Base-by-base conservation (phyloP, 2,113 vertebrate species). In the Lutjanus erythropterus region DNA sequence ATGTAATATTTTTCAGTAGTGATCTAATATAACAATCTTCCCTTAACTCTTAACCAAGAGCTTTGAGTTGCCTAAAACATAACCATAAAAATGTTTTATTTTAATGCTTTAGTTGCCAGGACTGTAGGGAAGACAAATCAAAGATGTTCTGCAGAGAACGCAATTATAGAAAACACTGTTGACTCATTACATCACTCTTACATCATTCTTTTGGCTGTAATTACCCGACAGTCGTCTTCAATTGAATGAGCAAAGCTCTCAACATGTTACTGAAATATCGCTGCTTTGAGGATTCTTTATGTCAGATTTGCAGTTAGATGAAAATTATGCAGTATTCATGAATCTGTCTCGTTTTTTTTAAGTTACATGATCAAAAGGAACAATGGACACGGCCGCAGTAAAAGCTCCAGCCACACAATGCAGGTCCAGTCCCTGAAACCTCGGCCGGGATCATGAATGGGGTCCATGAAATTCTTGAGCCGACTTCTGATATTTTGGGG, bases 401-500 rank as follows among this genome's bases (percentile, higher is more conserved):
- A 74, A 84, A 67, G 12, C 71, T 76, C 14, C 27, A n/a, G 59
- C 67, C 33, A 61, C 61, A 75, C 50, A 59, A 80, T 71, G 60
- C 56, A 78, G 37, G 64, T 74, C 58, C 56, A 61, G 49, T 84
- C 78, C 29, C 71, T 49, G 50, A 83, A 81, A 80, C 64, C 73
- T 81, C 71, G 1, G 41, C 61, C 60, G 4, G 31, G 42, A 67
- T 47, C 52, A 55, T 70, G 68, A 85, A 64, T 67, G 67, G 66
- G 70, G 29, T 75, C 55, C 33, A 53, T 80, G 41, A 27, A 74
- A 77, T 86, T 83, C 62, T 89, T 80, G 67, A 83, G 83, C 27
- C 2, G 39, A 83, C 88, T 82, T 79, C 47, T 85, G 66, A 84
- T 87, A 74, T 87, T 74, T 84, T 81, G 4, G 3, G 23, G 66